A percentile compares a stretch with the other conserved stretches of the same genome.
Conservation (phyloP, 2,797 vertebrate genomes). For the Sebastes kiyomatsui region DNA sequence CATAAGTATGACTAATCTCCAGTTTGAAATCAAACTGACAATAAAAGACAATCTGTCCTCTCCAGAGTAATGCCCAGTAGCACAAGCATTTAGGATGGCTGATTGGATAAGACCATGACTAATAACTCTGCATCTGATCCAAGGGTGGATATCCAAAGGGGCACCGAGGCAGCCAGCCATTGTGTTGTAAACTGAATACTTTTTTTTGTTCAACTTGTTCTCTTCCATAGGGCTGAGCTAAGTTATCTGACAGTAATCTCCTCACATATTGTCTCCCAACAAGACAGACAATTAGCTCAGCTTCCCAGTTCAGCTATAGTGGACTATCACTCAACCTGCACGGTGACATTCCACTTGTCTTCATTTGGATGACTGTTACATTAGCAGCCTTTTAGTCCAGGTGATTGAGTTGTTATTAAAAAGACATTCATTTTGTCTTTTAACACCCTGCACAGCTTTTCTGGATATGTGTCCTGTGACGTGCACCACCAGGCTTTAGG, state of each 20-base stretch:
- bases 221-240: constrained; percentile 13
- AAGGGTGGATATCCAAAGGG: constrained; percentile 56
- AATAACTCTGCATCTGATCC: constrained; percentile 68
- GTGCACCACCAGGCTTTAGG: background rate
- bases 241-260: constrained; percentile 22
- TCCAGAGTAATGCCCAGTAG: constrained; percentile 62
- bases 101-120: constrained; percentile 75
- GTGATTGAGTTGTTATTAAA: background rate
- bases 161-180: constrained; percentile 25
- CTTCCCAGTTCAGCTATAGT: background rate
- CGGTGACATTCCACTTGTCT: background rate
- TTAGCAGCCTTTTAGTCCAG: background rate
- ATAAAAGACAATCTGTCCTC: constrained; percentile 68
- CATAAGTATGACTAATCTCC: constrained; percentile 64
- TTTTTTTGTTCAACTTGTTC: constrained; percentile 16
- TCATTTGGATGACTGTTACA: background rate
- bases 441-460: background rate
- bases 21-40: constrained; percentile 71
- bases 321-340: background rate
- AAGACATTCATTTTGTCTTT: background rate
- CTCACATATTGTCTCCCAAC: constrained; percentile 5
- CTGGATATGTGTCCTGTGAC: background rate
- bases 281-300: constrained; percentile 14
- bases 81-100: constrained; percentile 57
- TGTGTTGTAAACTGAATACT: constrained; percentile 32